Evolutionary conservation across 2,113 vertebrate genomes (phyloP).

Genomic region (Triplophysa rosa): DNA sequence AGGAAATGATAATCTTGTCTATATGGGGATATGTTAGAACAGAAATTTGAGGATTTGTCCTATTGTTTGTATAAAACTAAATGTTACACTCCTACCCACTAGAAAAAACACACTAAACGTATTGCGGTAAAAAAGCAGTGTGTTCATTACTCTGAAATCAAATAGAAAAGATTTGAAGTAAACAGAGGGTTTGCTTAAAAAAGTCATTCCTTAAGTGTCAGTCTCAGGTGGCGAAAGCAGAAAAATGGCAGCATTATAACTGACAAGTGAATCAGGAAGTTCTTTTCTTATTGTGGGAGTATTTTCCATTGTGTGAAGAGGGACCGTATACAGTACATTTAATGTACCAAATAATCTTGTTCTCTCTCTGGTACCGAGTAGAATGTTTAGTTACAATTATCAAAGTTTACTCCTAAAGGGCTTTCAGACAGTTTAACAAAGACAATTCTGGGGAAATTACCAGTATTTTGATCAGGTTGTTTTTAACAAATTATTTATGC

Average conservation of each 20-base stretch:
- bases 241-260: constrained; percentile 2
- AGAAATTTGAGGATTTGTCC: not conserved
- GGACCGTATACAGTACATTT: not conserved
- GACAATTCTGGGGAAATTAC: too few species aligned
- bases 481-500: too few species aligned
- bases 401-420: not conserved
- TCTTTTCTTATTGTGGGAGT: not conserved
- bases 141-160: not conserved
- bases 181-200: not conserved
- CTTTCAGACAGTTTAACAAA: too few species aligned
- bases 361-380: not conserved
- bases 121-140: not conserved
- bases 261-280: constrained; percentile 19
- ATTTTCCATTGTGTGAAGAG: constrained; percentile 6
- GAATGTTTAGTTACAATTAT: not conserved
- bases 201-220: not conserved
- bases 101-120: constrained; percentile 15
- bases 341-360: not conserved
- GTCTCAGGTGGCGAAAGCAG: not conserved
- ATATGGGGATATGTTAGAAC: not conserved
- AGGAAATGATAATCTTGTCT: not conserved
- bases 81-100: not conserved
- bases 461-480: too few species aligned
- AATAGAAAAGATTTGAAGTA: not conserved
- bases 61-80: not conserved